phyloP scores from a whole-genome alignment of 2,797 vertebrate species.

The Delichon dasypus region DNA sequence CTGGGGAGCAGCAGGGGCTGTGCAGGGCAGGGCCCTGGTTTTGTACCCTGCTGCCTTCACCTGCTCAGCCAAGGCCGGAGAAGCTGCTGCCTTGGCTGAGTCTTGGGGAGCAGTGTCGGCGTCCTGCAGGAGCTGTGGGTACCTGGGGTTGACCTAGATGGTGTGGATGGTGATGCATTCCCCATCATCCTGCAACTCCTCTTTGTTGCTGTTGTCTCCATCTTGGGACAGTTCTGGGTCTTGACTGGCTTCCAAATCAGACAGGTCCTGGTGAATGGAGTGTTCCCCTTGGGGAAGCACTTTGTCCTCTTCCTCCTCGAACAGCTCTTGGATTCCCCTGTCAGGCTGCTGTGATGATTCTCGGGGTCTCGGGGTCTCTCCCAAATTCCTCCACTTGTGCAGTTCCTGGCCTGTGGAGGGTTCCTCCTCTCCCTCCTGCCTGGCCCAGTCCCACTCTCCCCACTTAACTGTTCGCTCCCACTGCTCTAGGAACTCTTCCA shows the following conservation, averaged over 20 bases:
- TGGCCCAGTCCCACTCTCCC: neutral
- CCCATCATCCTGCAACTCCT: accelerated
- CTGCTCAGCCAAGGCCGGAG: neutral
- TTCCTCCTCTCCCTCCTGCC: neutral
- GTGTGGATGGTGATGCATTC: neutral
- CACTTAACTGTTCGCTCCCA: neutral
- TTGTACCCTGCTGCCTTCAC: neutral
- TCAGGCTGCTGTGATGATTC: neutral
- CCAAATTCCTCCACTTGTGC: neutral
- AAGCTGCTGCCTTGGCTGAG: neutral
- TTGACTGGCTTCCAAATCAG: neutral
- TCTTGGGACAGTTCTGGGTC: too few relatives aligned
- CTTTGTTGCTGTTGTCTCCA: accelerated
- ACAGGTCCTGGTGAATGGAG: too few relatives aligned
- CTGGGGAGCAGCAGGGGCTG: neutral
- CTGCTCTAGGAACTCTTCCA: neutral
- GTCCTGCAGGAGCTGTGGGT: neutral
- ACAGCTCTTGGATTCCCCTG: neutral
- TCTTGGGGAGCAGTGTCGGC: too few relatives aligned
- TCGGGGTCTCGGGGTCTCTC: neutral
- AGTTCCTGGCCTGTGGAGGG: neutral
- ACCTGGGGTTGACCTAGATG: too few relatives aligned
- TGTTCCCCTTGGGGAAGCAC: neutral
- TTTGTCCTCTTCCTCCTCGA: neutral
- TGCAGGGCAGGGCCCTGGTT: neutral